Evolutionary conservation across 2,797 vertebrate species (phyloP), one percentile per base, ranked within the genome.

Genomic region (Amniataba percoides): DNA sequence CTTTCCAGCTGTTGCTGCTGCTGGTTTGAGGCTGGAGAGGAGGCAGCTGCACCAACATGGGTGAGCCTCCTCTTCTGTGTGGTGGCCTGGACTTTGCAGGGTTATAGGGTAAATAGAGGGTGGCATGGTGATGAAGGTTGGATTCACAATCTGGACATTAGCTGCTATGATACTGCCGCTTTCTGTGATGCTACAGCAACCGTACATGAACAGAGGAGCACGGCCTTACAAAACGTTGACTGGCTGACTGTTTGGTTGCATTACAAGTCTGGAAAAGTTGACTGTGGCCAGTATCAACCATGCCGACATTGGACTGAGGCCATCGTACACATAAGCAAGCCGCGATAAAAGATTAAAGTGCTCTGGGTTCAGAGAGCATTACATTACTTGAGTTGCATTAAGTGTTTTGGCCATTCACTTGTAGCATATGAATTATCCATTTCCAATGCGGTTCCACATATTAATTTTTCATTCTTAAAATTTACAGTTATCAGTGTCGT

Each of bases 41-140:
- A 91, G 87, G 91, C 94, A 95, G 94, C 95, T 95, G 94, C 78
- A 94, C 88, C 89, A 95, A 95, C 93, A 95, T 10, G 75, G 57
- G 60, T 53, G 27, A 80, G 76, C 43, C 69, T 87, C 83, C 53
- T 89, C 87, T 84, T 89, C 84, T 77, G 71, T 71, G 75, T 59
- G 71, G 61, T 86, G 79, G 80, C 46, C 63, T 57, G 65, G 77
- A 74, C 79, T 63, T 86, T 59, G 76, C 73, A 82, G 55, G 74
- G 78, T 76, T 51, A 31, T 52, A 15, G 59, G 48, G 70, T 74
- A 57, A 69, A 75, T 61, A 27, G 60, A 69, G 74, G 74, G 70
- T 70, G 74, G 77, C 69, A 25, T 25, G 34, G 42, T n/a, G 48
- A 71, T 18, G 43, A 46, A 75, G 40, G 4, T 62, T 34, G n/a